Conservation (phyloP, 2,888 invertebrate genomes). For the Erebia aethiops region DNA sequence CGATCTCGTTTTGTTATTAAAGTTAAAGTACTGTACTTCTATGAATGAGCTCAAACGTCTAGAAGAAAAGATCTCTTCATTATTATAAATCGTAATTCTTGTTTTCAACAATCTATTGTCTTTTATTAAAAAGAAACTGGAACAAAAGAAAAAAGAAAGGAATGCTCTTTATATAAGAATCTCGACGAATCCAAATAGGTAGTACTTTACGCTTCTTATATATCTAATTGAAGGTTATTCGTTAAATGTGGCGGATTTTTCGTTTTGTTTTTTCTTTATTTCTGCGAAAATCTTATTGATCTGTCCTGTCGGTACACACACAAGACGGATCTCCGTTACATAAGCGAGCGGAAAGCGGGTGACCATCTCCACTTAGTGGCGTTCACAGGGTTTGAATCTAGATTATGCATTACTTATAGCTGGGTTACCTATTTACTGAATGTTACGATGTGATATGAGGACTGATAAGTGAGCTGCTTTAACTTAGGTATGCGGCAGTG, state of each 20-base stretch:
- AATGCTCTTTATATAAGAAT: background rate
- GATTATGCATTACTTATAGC: too few relatives aligned
- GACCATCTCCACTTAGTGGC: background rate
- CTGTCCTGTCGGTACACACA: background rate
- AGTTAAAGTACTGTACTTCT: background rate
- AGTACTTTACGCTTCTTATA: slow-evolving; percentile 8
- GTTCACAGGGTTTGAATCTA: too few relatives aligned
- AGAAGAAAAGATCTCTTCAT: background rate
- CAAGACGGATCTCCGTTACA: background rate
- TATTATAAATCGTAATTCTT: background rate
- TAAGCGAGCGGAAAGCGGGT: background rate
- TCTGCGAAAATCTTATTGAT: background rate
- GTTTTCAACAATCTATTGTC: background rate
- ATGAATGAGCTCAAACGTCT: background rate
- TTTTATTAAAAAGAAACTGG: background rate
- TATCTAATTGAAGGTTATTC: background rate
- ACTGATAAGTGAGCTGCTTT: too few relatives aligned
- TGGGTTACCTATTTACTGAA: too few relatives aligned
- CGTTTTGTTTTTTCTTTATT: background rate
- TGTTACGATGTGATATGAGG: too few relatives aligned
- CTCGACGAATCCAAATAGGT: background rate
- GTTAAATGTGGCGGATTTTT: slow-evolving; percentile 10
- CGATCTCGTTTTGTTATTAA: too few relatives aligned
- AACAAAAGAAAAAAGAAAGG: background rate
- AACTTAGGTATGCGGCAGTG: too few relatives aligned